Base-by-base conservation (phyloP, 2,113 vertebrate species). In the Oreochromis tanganicae region DNA sequence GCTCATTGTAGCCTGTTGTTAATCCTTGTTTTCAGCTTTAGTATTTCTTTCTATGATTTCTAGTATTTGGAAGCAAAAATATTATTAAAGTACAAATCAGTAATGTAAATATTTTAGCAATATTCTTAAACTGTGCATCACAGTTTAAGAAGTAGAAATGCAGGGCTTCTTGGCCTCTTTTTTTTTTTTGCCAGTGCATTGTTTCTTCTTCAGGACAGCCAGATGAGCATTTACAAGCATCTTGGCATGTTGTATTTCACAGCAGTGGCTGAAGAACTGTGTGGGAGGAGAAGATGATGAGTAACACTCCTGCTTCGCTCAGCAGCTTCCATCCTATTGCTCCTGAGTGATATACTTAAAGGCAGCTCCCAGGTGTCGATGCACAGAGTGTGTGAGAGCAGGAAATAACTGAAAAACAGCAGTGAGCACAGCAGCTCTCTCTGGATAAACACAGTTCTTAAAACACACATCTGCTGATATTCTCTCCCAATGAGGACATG, bases 361-460 rank as follows among this genome's bases (percentile, higher is more conserved):
- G 56, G 13, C 80, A 38, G 57, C 81, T 88, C 63, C 55, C 78
- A 86, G 88, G 56, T 84, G 90, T 61, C 55, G 59, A 75, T 17
- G 50, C 55, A 21, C 32, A 24, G 10, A 81, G 52, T 11, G 55
- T 19, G 57, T 66, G 79, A 80, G 82, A 80, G 87, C 55, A 59
- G 63, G 56, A 79, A 82, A 82, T 29, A 41, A n/a, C 27, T 46
- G 36, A 21, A 56, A 75, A 83, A 63, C 34, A 52, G 80, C 84
- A 71, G 66, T 2, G 6, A 27, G 38, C 21, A 13, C 83, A 38
- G 78, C 61, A 54, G 48, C 34, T 7, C 71, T 86, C 48, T 38
- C 36, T 24, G 50, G 34, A 59, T 61, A 52, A 83, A 82, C 13
- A 7, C 19, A 1, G 36, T 19, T 63, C 27, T 4, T 56, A 78